Evolutionary conservation across 2,888 invertebrate species (phyloP).

Genomic region (Lasius platythorax): DNA sequence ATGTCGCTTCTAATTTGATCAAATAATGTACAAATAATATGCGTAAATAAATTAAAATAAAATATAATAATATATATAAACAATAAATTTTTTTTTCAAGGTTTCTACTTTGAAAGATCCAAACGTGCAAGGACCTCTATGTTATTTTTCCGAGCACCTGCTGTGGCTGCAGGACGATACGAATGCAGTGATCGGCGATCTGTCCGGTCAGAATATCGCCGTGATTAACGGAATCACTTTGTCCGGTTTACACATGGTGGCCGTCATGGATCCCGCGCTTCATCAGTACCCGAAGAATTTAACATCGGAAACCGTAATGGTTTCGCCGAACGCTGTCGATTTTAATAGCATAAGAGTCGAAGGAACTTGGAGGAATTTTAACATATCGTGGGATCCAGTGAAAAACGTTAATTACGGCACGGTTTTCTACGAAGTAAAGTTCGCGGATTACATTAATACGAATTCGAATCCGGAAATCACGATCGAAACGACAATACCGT

Average conservation of each 20-base stretch:
- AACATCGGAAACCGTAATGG: slow-evolving; percentile 86
- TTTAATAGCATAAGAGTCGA: slow-evolving; percentile 89
- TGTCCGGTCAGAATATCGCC: slow-evolving; percentile 91
- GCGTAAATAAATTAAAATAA: background rate
- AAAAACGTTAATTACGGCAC: slow-evolving; percentile 92
- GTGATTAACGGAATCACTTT: slow-evolving; percentile 89
- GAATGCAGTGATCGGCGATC: slow-evolving; percentile 92
- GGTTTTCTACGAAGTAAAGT: slow-evolving; percentile 93
- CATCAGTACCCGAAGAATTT: slow-evolving; percentile 89
- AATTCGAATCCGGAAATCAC: slow-evolving; percentile 87
- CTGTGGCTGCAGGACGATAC: slow-evolving; percentile 93
- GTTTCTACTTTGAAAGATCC: slow-evolving; percentile 87
- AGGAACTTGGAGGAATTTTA: slow-evolving; percentile 93
- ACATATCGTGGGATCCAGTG: slow-evolving; percentile 93
- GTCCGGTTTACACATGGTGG: slow-evolving; percentile 90
- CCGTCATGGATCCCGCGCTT: slow-evolving; percentile 91
- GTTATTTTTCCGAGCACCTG: slow-evolving; percentile 93
- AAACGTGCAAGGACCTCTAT: slow-evolving; percentile 90
- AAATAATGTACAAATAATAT: background rate
- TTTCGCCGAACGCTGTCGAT: slow-evolving; percentile 92
- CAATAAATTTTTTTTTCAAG: slow-evolving; percentile 61
- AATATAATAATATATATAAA: background rate
- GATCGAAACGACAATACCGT: slow-evolving; percentile 80
- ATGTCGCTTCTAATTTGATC: background rate
- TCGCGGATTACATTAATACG: slow-evolving; percentile 88